Evolutionary conservation across 2,113 vertebrate genomes (phyloP).

Genomic region (Bufo bufo): DNA sequence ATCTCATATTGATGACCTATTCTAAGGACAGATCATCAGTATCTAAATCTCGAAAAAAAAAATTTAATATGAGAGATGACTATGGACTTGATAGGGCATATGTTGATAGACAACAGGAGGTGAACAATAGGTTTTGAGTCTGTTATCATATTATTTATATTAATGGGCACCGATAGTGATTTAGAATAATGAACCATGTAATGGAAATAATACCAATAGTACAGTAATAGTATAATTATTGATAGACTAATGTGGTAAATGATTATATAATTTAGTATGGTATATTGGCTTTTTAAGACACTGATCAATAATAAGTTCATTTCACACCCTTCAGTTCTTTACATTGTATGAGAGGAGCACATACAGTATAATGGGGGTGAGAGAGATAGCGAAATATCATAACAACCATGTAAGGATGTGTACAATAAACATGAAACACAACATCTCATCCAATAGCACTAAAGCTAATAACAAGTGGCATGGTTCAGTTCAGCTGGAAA

Average conservation of each 20-base stretch:
- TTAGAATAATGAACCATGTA: not conserved
- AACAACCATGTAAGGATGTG: not conserved
- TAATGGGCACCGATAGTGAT: not conserved
- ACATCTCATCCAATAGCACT: not conserved
- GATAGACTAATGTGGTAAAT: not conserved
- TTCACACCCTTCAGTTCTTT: not conserved
- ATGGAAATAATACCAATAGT: constrained; percentile 4
- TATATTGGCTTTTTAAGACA: not conserved
- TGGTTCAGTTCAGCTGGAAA: not conserved
- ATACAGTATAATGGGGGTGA: not conserved
- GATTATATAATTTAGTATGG: not conserved
- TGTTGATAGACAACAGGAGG: not conserved
- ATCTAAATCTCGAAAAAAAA: not conserved
- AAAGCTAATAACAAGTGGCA: not conserved
- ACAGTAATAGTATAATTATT: not conserved
- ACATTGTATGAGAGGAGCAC: not conserved
- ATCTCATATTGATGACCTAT: too few species aligned
- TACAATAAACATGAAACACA: not conserved
- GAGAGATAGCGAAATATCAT: not conserved
- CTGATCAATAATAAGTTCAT: not conserved
- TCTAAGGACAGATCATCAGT: too few species aligned
- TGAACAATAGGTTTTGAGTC: not conserved
- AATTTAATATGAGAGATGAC: not conserved
- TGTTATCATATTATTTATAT: not conserved
- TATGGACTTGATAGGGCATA: not conserved